Conservation (phyloP, 2,888 invertebrate genomes). For the Harmothoe impar region DNA sequence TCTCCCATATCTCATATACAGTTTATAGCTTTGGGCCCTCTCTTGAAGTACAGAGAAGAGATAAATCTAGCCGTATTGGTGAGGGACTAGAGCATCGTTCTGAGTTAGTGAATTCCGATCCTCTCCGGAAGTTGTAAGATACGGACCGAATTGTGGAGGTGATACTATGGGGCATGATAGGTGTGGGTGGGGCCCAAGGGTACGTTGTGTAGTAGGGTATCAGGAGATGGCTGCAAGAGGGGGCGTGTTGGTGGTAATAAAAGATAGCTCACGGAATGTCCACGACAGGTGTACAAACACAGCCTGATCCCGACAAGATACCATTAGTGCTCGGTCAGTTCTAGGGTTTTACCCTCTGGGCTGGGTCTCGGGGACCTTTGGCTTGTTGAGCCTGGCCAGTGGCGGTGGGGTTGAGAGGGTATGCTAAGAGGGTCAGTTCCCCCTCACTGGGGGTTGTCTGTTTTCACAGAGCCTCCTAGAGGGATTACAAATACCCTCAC, state of each 20-base stretch:
- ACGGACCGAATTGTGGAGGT: no score
- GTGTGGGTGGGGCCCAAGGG: no score
- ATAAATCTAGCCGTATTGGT: no score
- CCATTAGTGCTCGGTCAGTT: conserved; percentile 17
- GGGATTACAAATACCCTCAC: conserved; percentile 34
- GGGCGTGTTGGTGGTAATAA: background rate
- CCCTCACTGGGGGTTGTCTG: background rate
- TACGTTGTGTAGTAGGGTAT: background rate
- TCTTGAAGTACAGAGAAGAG: no score
- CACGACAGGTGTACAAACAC: background rate
- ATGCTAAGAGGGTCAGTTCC: background rate
- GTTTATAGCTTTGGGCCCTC: no score
- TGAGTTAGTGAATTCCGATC: no score
- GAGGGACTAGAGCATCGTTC: no score
- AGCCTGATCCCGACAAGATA: background rate
- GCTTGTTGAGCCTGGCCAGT: background rate
- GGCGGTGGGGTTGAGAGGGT: background rate
- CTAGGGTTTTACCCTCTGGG: background rate
- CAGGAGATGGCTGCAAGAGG: background rate
- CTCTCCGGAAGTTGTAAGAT: no score
- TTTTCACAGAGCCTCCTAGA: background rate
- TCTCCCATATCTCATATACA: no score
- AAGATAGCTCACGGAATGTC: background rate
- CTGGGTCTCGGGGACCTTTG: background rate
- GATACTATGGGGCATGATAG: no score